A percentile compares a stretch with the other conserved stretches of the same genome.
Evolutionary conservation across 1,140 invertebrate species (phyloP).

Genomic region (Heliconius himera): DNA sequence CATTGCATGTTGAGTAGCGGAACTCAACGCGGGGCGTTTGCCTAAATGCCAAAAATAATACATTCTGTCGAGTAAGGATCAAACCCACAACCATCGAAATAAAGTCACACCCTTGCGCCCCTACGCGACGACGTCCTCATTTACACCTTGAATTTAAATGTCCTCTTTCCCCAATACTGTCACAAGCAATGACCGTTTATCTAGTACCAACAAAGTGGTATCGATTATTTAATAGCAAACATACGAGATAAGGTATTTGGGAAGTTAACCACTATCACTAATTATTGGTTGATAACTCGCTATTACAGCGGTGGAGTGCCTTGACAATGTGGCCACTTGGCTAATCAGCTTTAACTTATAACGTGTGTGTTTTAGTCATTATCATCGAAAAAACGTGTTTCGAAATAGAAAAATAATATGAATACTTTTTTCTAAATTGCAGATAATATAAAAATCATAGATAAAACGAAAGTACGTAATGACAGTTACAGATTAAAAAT

Average conservation of each 20-base stretch:
- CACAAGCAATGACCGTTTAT: constrained; percentile 74
- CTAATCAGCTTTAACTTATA: constrained; percentile 29
- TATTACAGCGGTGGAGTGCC: constrained; percentile 67
- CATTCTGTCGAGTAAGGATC: too few species aligned
- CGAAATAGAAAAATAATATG: background rate
- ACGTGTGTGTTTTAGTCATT: constrained; percentile 16
- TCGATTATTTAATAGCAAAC: constrained; percentile 81
- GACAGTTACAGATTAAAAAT: background rate
- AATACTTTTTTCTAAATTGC: background rate
- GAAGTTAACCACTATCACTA: constrained; percentile 74
- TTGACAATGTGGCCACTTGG: constrained; percentile 61
- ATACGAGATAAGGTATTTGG: constrained; percentile 73
- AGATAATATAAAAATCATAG: background rate
- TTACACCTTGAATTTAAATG: background rate
- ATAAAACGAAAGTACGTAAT: too few species aligned
- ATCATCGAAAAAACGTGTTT: background rate
- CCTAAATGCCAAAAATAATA: too few species aligned
- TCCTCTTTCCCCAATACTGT: constrained; percentile 14
- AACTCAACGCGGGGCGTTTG: too few species aligned
- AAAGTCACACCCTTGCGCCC: too few species aligned
- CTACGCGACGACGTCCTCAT: too few species aligned
- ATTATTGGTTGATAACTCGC: constrained; percentile 76
- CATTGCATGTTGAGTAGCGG: too few species aligned
- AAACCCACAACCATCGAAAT: too few species aligned
- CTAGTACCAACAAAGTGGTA: constrained; percentile 66